Evolutionary conservation across 2,888 invertebrate species (phyloP), one percentile per base, ranked within the genome.

Genomic region (Polyommatus iphigenia): DNA sequence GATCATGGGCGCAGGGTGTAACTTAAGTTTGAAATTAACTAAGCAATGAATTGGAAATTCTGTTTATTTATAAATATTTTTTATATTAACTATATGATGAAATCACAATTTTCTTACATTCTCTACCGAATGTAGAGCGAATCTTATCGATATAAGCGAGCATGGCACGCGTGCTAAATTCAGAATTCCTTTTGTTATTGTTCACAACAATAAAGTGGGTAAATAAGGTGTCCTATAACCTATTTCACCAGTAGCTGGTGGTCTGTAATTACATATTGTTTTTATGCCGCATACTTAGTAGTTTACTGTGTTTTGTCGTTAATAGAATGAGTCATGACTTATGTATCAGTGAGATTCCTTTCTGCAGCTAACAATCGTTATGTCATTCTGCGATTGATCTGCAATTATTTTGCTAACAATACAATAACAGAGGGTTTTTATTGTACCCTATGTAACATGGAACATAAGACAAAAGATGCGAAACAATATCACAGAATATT

Each of bases 321-420:
- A 67, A 67, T 67, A 29, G 6, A 32, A 57, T 29, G 29, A 59
- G 54, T 57, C 75, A 76, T 76, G 54, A 46, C 29, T 54, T 29
- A 72, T 71, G 20, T 67, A 71, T 41, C n/a, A 20, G 41, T 72
- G 71, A 72, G 71, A 72, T 72, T 72, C 71, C 71, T 72, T 72
- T 71, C 71, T 71, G 18, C 32, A n/a, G n/a, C 10, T 5, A 24
- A 67, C 67, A 72, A 72, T 72, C 20, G 72, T 41, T 72, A 72
- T 72, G 20, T 72, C 72, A 72, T 41, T 72, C 71, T 20, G 41
- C 41, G 8, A 36, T 72, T 41, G 41, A 41, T 72, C 41, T 41
- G 18, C 4, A 41, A 72, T 72, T 72, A 72, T 72, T 18, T 20
- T 32, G 18, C 15, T 36, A 18, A 67, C 29, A 67, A 29, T 67